A percentile compares a stretch with the other conserved stretches of the same genome.
These are phyloP conservation scores for Perca flavescens DNA, from an alignment of 2,113 vertebrate genomes.

Conservation along the genomic window DNA sequence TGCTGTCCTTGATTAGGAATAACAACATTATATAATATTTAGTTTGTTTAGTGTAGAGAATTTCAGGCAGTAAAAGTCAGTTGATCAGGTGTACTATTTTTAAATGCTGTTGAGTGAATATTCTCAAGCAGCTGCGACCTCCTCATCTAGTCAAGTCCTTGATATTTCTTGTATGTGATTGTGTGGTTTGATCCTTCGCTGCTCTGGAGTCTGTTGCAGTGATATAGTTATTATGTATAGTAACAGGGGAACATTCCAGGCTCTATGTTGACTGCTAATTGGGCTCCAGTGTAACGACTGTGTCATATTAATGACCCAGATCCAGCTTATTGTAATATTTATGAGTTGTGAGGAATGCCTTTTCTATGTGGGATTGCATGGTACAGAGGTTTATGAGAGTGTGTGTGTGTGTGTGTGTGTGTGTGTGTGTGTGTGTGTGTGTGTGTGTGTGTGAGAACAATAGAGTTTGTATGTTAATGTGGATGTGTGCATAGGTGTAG, in stretches of 20 bases:
- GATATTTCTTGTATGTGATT: slow-evolving; percentile 43
- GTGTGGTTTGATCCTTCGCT: slow-evolving; percentile 58
- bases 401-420: slow-evolving; percentile 23
- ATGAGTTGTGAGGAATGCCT: slow-evolving; percentile 74
- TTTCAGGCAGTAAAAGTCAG: slow-evolving; percentile 7
- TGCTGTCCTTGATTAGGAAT: not conserved
- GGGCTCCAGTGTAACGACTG: slow-evolving; percentile 79
- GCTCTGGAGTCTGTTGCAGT: slow-evolving; percentile 52
- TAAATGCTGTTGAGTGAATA: slow-evolving; percentile 12
- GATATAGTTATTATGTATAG: slow-evolving; percentile 76
- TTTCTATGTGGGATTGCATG: slow-evolving; percentile 57
- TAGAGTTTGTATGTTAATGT: not conserved
- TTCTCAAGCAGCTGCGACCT: slow-evolving; percentile 37
- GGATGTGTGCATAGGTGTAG: slow-evolving; percentile 7
- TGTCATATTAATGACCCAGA: slow-evolving; percentile 86
- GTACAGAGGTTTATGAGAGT: slow-evolving; percentile 48
- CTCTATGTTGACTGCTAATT: slow-evolving; percentile 83
- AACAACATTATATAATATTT: slow-evolving; percentile 1
- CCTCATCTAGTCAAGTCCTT: slow-evolving; percentile 28
- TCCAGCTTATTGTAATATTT: slow-evolving; percentile 82
- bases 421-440: slow-evolving; percentile 25
- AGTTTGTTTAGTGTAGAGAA: not conserved
- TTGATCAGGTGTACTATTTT: slow-evolving; percentile 6
- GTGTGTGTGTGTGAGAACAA: slow-evolving; percentile 7
- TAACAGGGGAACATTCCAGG: slow-evolving; percentile 67